Base-by-base conservation (phyloP, 2,113 vertebrate species). In the Triplophysa dalaica region DNA sequence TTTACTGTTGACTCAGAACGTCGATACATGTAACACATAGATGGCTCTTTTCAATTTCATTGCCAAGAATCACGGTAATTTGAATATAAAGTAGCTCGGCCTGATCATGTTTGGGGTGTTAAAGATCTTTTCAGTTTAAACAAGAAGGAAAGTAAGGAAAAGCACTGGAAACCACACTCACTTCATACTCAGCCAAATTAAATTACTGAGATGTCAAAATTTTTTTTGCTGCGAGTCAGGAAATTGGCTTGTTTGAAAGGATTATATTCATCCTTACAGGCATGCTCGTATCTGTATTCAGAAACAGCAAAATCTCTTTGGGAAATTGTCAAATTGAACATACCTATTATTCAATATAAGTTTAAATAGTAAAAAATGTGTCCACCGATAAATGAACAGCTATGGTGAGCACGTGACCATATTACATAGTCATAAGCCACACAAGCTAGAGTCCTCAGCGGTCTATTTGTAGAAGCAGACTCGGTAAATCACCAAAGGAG, bases 401-500 rank as follows among this genome's bases (percentile, higher is more conserved):
- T 82, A 61, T 43, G 62, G n/a, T 2, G 8, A 67, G 75, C 80
- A 84, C 60, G 80, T 82, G 82, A 84, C 65, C 77, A 21, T 41
- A 70, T 73, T 70, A 33, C 64, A 82, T 52, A 56, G 45, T 56
- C 41, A 22, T 62, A 77, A 70, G 70, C 66, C 86, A 85, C 81
- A 80, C 76, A n/a, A 79, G 70, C 62, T 54, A 80, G 50, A 63
- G 63, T 64, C 87, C 79, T 85, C 80, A 78, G 82, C 81, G 83
- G 84, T 83, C 88, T 91, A 88, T 88, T 90, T 88, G 84, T 82
- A 85, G 87, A 80, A 89, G 80, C 84, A 74, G 82, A 85, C 83
- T 85, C 80, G 81, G 67, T 87, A 87, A 89, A 88, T 82, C 85
- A 65, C 70, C 81, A 90, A 88, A 90, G 86, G 75, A 88, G 89